These are phyloP conservation scores for Sardinella longiceps DNA, from an alignment of 2,797 vertebrate species.

Conservation along the genomic window DNA sequence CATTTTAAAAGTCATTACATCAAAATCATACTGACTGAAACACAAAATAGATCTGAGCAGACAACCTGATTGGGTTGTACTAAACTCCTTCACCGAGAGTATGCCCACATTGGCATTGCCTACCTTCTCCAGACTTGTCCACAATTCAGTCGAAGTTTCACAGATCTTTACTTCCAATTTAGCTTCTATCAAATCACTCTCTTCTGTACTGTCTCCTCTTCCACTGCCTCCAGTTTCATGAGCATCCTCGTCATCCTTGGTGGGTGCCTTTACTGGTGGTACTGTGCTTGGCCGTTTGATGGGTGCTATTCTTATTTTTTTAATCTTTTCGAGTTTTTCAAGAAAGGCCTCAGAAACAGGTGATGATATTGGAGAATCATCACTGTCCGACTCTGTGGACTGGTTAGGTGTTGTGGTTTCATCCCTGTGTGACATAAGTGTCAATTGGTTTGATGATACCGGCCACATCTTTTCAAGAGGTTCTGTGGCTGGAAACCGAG, in stretches of 20 bases:
- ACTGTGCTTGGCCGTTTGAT: neutral
- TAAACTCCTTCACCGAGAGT: neutral
- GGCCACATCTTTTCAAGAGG: neutral
- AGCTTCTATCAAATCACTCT: neutral
- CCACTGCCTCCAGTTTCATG: neutral
- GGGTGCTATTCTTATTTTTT: neutral
- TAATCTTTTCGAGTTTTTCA: neutral
- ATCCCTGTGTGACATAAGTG: neutral
- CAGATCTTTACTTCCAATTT: neutral
- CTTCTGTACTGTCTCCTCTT: neutral
- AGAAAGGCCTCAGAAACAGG: neutral
- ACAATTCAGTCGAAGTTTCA: neutral
- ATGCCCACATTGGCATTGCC: neutral
- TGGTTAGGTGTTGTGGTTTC: neutral
- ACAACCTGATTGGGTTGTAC: neutral
- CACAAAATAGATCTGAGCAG: neutral
- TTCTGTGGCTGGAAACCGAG: neutral
- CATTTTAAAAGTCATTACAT: too few relatives aligned
- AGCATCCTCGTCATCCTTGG: neutral
- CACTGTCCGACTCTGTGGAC: neutral
- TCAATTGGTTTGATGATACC: neutral
- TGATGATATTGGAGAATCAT: neutral
- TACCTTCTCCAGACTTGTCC: neutral
- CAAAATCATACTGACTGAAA: neutral
- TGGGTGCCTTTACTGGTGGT: neutral